Evolutionary conservation across 2,888 invertebrate genomes (phyloP).

Genomic region (Asteroscopus sphinx): DNA sequence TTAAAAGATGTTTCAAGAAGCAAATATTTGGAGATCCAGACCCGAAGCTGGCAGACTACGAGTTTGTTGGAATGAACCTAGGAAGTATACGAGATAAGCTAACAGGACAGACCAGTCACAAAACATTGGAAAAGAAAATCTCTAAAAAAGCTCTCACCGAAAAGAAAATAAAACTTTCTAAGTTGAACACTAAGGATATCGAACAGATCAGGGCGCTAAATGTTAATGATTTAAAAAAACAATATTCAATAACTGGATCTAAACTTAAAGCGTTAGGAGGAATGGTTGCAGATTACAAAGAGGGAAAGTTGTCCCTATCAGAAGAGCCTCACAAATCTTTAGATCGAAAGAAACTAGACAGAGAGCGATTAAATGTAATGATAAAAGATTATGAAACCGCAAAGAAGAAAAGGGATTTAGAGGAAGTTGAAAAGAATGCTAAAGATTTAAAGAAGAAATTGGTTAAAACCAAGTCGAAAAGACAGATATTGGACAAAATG

Average conservation of each 20-base stretch:
- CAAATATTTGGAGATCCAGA: slow-evolving; percentile 58
- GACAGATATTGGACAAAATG: slow-evolving; percentile 14
- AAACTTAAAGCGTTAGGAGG: slow-evolving; percentile 13
- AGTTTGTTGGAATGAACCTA: slow-evolving; percentile 59
- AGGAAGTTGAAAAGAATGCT: slow-evolving; percentile 10
- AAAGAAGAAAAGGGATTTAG: slow-evolving; percentile 22
- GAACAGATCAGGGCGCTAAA: slow-evolving; percentile 17
- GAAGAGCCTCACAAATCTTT: background rate
- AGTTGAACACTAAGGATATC: slow-evolving; percentile 10
- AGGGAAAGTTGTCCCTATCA: slow-evolving; percentile 15
- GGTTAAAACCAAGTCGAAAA: slow-evolving; percentile 12
- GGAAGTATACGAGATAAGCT: slow-evolving; percentile 57
- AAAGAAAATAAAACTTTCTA: slow-evolving; percentile 27
- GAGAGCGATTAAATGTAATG: slow-evolving; percentile 20
- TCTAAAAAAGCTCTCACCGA: background rate
- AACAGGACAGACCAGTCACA: slow-evolving; percentile 26
- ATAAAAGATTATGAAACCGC: slow-evolving; percentile 19
- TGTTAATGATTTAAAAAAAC: slow-evolving; percentile 18
- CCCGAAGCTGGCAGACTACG: slow-evolving; percentile 57
- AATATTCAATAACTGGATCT: slow-evolving; percentile 20
- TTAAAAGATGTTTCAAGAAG: slow-evolving; percentile 59
- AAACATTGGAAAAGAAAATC: slow-evolving; percentile 1
- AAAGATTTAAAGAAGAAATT: slow-evolving; percentile 12
- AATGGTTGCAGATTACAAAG: slow-evolving; percentile 21
- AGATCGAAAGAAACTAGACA: slow-evolving; percentile 3